Percentiles rank a stretch among this genome's conserved stretches.
Evolutionary conservation across 1,140 invertebrate genomes (phyloP).

Genomic region (Euura saliciscinereae): DNA sequence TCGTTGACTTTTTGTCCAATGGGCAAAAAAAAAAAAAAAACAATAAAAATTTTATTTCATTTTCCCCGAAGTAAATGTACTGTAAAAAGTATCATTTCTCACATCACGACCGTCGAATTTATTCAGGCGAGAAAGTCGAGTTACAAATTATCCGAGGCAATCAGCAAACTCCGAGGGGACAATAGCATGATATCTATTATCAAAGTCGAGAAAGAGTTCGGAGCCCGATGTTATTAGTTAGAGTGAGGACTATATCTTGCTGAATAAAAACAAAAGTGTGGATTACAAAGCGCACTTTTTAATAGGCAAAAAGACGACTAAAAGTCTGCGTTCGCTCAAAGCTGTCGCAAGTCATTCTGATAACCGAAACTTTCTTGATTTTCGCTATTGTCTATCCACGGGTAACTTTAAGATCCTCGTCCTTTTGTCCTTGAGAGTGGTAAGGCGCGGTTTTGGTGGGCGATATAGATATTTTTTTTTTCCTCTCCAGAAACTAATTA

Average conservation of each 20-base stretch:
- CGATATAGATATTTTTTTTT: neutral
- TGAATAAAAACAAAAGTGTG: neutral
- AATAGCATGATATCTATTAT: neutral
- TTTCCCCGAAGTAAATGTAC: too few relatives aligned
- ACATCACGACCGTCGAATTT: too few relatives aligned
- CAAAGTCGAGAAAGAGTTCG: neutral
- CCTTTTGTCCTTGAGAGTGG: neutral
- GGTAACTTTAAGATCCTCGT: neutral
- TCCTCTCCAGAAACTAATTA: neutral
- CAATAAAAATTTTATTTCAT: neutral
- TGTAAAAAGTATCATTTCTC: too few relatives aligned
- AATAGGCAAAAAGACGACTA: neutral
- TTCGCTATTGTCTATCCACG: slow-evolving; percentile 2
- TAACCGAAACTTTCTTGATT: slow-evolving; percentile 2
- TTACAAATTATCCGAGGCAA: neutral
- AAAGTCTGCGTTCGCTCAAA: neutral
- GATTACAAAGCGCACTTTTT: neutral
- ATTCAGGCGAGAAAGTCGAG: too few relatives aligned
- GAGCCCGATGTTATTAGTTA: neutral
- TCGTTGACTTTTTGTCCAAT: too few relatives aligned
- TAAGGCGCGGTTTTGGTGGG: neutral
- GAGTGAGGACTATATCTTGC: neutral
- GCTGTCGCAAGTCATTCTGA: neutral
- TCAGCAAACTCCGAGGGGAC: neutral
- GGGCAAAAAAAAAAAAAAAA: neutral